Evolutionary conservation across 2,113 vertebrate species (phyloP), one percentile per base, ranked within the genome.

Genomic region (Dipodomys stephensi): DNA sequence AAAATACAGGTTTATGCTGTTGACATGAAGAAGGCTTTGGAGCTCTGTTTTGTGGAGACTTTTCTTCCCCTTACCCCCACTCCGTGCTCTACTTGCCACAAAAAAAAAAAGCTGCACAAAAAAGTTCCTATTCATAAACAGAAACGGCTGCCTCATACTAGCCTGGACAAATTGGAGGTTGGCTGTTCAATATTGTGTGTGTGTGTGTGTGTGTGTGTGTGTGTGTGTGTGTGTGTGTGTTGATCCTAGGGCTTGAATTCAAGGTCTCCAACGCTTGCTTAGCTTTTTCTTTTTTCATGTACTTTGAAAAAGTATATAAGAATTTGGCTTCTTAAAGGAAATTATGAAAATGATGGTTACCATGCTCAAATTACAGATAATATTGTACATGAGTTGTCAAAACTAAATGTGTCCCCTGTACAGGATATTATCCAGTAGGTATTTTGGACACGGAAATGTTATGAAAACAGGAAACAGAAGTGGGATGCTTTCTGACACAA

Each of bases 381-480:
- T 49, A 13, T 27, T 44, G 92, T n/a, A 74, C 64, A 87, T 92
- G 81, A 81, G 83, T 83, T 39, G 64, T 87, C 25, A 69, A 69
- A 80, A 30, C 46, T 93, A 65, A 96, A 68, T 91, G 25, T 89
- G 49, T 64, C 64, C 78, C 53, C 53, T 4, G 15, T 77, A 60
- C 20, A 81, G 73, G 57, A 88, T 18, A 78, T 73, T 60, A 65
- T 68, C 68, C 30, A 78, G 77, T 27, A 82, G 69, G 53, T 60
- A 67, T 76, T 84, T 94, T 87, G 68, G 72, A 84, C 68, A 91
- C 39, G 22, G 68, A 79, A 89, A 92, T 95, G 80, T 91, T 77
- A 91, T 46, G 94, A 94, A 53, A 80, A 94, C 64, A 95, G 87
- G 90, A 84, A 88, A 64, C 2, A 20, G 46, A 87, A 74, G 44